Evolutionary conservation across 2,888 invertebrate species (phyloP), one percentile per base, ranked within the genome.

Genomic region (Eristalinus sepulchralis): DNA sequence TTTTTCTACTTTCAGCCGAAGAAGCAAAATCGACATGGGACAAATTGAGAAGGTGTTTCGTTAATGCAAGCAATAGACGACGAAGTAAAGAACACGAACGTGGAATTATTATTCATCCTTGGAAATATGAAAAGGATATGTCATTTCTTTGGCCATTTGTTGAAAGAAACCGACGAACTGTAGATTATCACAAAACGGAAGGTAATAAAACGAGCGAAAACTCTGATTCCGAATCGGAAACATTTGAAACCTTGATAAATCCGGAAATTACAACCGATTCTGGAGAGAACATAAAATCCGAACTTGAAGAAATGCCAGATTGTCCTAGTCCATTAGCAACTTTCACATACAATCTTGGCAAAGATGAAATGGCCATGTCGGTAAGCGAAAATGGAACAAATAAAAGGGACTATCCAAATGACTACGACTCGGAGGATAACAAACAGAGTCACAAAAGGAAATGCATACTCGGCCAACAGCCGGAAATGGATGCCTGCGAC

Each of bases 81-180:
- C 67, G 62, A 9, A 62, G 36, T 4, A 80, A 73, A 31, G 68
- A 80, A 47, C 20, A 63, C 20, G 73, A 80, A 55, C 36, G 53
- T 10, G 80, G 80, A 20, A 55, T 80, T 9, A 68, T 57, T 2
- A 80, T 80, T 27, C 73, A 80, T 36, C 80, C 80, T 1, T 80
- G 80, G 80, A 80, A 72, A 62, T 73, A 80, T 39, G 73, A 80
- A 31, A 62, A 57, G n/a, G 67, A 73, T 31, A 80, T 80, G 80
- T 53, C 73, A 62, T 80, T 80, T 9, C 53, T 80, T n/a, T 73
- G 60, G 80, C 80, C 80, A 22, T 80, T 63, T 63, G 62, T 80
- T 0, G 73, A 55, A 63, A 60, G 63, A 20, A 80, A 73, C 17
- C 73, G 80, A 9, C 31, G 70, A 24, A 47, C 79, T 0, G n/a